Percentiles rank a stretch among this genome's conserved stretches.
Evolutionary conservation across 2,888 invertebrate species (phyloP).

Genomic region (Anagyrus pseudococci): DNA sequence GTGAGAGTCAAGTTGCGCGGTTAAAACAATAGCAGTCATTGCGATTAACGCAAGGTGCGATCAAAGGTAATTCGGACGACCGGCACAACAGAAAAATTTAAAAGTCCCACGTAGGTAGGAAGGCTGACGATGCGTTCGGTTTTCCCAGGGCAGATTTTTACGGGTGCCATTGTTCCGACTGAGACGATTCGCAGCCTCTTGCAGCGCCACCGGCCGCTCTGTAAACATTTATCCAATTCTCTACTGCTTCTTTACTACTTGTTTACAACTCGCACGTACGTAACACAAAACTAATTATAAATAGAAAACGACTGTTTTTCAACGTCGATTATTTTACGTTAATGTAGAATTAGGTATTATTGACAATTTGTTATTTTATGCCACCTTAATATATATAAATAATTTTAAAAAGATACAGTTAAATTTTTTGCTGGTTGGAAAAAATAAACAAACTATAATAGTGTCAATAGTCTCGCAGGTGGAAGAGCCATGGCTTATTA

Average conservation of each 20-base stretch:
- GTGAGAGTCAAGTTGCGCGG: background rate
- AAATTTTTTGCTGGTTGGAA: too few species aligned
- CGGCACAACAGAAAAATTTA: slow-evolving; percentile 56
- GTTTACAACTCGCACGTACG: too few species aligned
- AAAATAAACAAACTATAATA: slow-evolving; percentile 1
- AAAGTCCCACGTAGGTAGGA: slow-evolving; percentile 57
- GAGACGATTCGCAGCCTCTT: slow-evolving; percentile 49
- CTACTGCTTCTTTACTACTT: too few species aligned
- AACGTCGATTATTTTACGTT: too few species aligned
- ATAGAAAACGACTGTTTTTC: too few species aligned
- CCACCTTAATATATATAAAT: background rate
- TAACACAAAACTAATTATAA: too few species aligned
- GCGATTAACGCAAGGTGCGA: background rate
- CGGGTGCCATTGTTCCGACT: slow-evolving; percentile 53
- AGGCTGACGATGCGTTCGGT: slow-evolving; percentile 46
- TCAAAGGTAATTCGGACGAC: slow-evolving; percentile 56
- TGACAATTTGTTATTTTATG: too few species aligned
- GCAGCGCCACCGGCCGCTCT: slow-evolving; percentile 56
- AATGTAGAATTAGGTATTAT: too few species aligned
- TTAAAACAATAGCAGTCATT: too few species aligned
- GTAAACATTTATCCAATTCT: slow-evolving; percentile 25
- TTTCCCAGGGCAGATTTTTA: slow-evolving; percentile 54
- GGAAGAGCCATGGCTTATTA: too few species aligned
- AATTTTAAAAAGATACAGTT: too few species aligned
- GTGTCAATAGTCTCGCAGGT: too few species aligned